Percentiles rank a stretch among this genome's conserved stretches.
Conservation (phyloP, 2,797 vertebrate species). For the Chaetodon trifasciatus region DNA sequence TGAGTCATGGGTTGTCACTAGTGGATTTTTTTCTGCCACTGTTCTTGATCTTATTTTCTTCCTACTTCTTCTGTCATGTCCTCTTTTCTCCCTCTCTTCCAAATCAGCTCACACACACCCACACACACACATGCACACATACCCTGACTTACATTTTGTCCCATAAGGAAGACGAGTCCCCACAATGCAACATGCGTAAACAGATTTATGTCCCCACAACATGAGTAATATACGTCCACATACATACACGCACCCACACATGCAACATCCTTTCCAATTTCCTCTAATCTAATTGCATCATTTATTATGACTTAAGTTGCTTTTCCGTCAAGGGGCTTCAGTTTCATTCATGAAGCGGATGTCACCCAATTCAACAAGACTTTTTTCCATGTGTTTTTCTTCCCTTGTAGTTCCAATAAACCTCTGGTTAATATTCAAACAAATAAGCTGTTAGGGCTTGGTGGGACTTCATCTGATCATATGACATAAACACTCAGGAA, state of each 20-base stretch:
- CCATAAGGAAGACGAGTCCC: too few species aligned
- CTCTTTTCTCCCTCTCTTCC: constrained; percentile 23
- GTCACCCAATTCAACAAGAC: constrained; percentile 22
- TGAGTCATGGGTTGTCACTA: constrained; percentile 8
- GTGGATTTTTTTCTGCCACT: background rate
- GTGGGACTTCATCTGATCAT: constrained; percentile 1
- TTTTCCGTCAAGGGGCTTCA: constrained; percentile 9
- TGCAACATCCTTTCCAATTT: constrained; percentile 37
- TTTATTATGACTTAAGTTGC: constrained; percentile 46
- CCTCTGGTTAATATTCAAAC: constrained; percentile 28
- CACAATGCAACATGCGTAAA: too few species aligned
- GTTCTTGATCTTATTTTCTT: background rate
- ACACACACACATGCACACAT: constrained; percentile 20
- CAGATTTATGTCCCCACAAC: too few species aligned
- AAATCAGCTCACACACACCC: constrained; percentile 37
- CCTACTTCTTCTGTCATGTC: constrained; percentile 14
- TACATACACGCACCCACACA: background rate
- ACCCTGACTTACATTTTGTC: too few species aligned
- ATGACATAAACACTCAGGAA: constrained; percentile 33
- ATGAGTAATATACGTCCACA: too few species aligned
- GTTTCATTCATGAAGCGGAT: constrained; percentile 26
- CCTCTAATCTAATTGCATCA: constrained; percentile 37
- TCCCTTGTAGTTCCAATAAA: constrained; percentile 21
- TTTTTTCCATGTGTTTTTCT: background rate
- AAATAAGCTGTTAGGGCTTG: constrained; percentile 23